These are phyloP conservation scores for Miichthys miiuy DNA, from an alignment of 2,797 vertebrate species.

Conservation along the genomic window DNA sequence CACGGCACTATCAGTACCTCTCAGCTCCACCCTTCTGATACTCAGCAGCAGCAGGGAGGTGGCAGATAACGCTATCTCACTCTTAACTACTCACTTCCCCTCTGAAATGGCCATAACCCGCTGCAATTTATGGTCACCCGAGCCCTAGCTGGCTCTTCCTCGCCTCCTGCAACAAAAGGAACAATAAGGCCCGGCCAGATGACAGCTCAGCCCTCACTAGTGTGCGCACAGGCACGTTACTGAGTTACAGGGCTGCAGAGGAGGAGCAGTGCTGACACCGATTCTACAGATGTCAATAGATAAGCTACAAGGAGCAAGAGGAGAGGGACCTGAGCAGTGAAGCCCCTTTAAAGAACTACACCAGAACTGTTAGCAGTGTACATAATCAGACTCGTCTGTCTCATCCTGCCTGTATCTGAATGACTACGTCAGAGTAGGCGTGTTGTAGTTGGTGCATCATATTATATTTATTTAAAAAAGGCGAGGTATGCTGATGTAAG, in stretches of 20 bases:
- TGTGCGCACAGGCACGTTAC: slow-evolving; percentile 43
- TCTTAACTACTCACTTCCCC: slow-evolving; percentile 66
- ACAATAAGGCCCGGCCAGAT: slow-evolving; percentile 31
- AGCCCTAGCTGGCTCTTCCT: slow-evolving; percentile 50
- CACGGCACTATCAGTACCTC: slow-evolving; percentile 18
- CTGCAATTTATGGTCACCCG: slow-evolving; percentile 53
- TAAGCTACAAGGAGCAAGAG: slow-evolving; percentile 4
- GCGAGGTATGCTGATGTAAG: not conserved
- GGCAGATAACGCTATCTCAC: slow-evolving; percentile 68
- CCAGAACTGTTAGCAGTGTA: not conserved
- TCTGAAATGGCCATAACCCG: slow-evolving; percentile 49
- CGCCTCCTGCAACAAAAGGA: slow-evolving; percentile 54
- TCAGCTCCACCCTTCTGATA: slow-evolving; percentile 58
- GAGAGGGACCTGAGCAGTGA: not conserved
- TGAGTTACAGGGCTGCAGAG: slow-evolving; percentile 53
- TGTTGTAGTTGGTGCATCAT: not conserved
- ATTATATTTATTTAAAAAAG: not conserved
- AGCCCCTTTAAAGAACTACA: slow-evolving; percentile 13
- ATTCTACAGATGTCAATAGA: slow-evolving; percentile 43
- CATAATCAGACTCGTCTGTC: not conserved
- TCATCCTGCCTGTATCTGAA: not conserved
- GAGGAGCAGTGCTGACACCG: slow-evolving; percentile 26
- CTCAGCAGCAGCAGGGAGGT: slow-evolving; percentile 45
- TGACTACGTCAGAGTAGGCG: not conserved
- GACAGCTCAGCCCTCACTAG: slow-evolving; percentile 34